Conservation (phyloP, 2,888 invertebrate species). For the Periphyllus acericola region DNA sequence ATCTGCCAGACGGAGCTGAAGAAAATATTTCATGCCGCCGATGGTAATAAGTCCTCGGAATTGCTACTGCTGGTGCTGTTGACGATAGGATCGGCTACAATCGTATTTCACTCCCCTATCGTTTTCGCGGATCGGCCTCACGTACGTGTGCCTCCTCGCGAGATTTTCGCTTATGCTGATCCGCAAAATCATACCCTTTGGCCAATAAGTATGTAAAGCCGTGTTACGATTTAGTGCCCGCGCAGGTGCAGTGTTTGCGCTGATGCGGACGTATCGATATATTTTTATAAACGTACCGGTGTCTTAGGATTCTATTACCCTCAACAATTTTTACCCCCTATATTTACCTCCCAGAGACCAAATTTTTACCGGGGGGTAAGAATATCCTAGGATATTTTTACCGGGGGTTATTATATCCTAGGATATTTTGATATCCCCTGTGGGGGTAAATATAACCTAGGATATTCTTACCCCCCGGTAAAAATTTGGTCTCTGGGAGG, state of each 20-base stretch:
- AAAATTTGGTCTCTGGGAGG: too few relatives aligned
- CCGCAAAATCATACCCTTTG: neutral
- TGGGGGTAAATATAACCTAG: too few relatives aligned
- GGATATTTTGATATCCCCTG: too few relatives aligned
- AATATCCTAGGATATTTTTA: too few relatives aligned
- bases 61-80: neutral
- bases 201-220: neutral
- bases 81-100: neutral
- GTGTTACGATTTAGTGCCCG: neutral
- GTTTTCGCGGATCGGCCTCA: constrained; percentile 28
- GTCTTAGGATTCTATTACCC: too few relatives aligned
- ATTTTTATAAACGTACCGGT: neutral
- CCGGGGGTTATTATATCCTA: too few relatives aligned
- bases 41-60: constrained; percentile 17
- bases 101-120: constrained; percentile 22
- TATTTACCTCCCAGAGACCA: too few relatives aligned
- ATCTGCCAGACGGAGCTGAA: neutral
- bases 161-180: constrained; percentile 4
- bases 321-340: too few relatives aligned
- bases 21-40: neutral
- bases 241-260: neutral
- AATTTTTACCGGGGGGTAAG: too few relatives aligned
- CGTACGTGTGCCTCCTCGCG: neutral
- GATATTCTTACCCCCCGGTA: too few relatives aligned
- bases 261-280: neutral